Evolutionary conservation across 2,888 invertebrate genomes (phyloP), one percentile per base, ranked within the genome.

Genomic region (Harpalus rufipes): DNA sequence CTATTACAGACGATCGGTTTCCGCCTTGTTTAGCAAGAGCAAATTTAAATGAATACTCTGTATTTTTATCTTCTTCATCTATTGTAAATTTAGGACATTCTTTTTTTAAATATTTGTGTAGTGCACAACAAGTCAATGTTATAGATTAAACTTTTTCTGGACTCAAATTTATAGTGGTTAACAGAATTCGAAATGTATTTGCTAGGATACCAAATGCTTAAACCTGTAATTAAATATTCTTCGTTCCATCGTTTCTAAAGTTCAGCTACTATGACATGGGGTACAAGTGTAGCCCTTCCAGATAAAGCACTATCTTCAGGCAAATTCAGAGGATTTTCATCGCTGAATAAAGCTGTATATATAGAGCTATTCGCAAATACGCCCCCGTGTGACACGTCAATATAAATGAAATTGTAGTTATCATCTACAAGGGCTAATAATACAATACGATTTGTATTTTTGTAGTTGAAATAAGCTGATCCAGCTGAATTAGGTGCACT

Each of bases 21-120:
- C n/a, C n/a, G n/a, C n/a, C n/a, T n/a, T n/a, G n/a, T n/a, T n/a
- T n/a, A n/a, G n/a, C n/a, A n/a, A n/a, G n/a, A n/a, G n/a, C n/a
- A n/a, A n/a, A n/a, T n/a, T n/a, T n/a, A n/a, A n/a, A n/a, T n/a
- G n/a, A n/a, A n/a, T n/a, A n/a, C n/a, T n/a, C n/a, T n/a, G n/a
- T n/a, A n/a, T 44, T n/a, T 44, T 44, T 44, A 44, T 44, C 44
- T 44, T 44, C 44, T 44, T 44, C 44, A 44, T 44, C 44, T 44
- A 44, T 44, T 44, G 6, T 44, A 44, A 10, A 44, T 44, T 7
- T 44, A 44, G 44, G 44, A 44, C 44, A 44, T 44, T 10, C 44
- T 44, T 44, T 44, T 44, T 44, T 1, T 44, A 44, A 44, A 44
- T 44, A 44, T 4, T 44, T 44, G 44, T 44, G 44, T 44, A 10